These are phyloP conservation scores for Catharus bicknelli DNA, from an alignment of 2,113 vertebrate species.

Conservation along the genomic window DNA sequence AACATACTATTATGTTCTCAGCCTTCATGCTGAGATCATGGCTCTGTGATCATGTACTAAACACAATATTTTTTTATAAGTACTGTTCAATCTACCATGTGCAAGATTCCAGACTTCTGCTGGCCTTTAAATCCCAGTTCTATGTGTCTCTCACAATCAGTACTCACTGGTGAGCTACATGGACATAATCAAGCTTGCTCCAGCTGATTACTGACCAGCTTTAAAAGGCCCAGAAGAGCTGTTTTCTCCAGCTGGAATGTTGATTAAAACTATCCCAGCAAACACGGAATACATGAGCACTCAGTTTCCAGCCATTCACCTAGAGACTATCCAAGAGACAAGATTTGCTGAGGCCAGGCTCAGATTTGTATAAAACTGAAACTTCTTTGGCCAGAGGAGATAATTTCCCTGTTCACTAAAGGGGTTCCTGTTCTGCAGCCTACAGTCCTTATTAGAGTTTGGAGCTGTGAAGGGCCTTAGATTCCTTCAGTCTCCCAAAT, in stretches of 20 bases:
- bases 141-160: neutral
- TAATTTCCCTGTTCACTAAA: neutral
- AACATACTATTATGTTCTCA: neutral
- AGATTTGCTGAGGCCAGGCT: neutral
- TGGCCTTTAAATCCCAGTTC: neutral
- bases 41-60: neutral
- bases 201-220: neutral
- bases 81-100: neutral
- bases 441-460: neutral
- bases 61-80: conserved; percentile 2
- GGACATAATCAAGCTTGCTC: neutral
- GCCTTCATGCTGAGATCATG: neutral
- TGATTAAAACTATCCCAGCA: neutral
- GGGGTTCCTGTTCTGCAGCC: neutral
- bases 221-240: neutral
- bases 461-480: neutral
- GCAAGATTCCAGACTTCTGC: neutral
- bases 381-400: neutral
- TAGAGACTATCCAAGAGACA: neutral
- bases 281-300: neutral
- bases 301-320: neutral
- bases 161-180: conserved; percentile 15
- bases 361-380: neutral
- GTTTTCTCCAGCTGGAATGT: conserved; percentile 33
- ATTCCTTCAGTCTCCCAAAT: neutral